Conservation (phyloP, 2,888 invertebrate genomes). For the Melieria omissa region DNA sequence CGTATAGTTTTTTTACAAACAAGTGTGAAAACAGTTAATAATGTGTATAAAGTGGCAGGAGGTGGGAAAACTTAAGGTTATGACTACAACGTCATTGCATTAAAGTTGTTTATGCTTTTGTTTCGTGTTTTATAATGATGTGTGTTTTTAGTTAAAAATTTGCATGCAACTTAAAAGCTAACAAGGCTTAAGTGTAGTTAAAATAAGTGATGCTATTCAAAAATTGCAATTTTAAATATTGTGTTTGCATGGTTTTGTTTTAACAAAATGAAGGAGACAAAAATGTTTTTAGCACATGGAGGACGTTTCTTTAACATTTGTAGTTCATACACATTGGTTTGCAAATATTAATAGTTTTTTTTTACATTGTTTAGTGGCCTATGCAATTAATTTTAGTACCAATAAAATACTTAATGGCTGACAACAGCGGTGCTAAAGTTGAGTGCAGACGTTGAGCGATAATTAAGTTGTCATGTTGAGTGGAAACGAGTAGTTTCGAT, state of each 20-base stretch:
- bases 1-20: neutral
- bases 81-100: slow-evolving; percentile 63
- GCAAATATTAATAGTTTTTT: slow-evolving; percentile 1
- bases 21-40: no score
- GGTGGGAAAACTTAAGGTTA: slow-evolving; percentile 47
- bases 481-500: no score
- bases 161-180: slow-evolving; percentile 29
- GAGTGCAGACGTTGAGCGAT: no score
- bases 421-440: no score
- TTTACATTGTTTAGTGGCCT: no score
- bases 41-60: neutral
- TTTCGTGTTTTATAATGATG: slow-evolving; percentile 2
- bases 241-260: slow-evolving; percentile 3
- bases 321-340: neutral
- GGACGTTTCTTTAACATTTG: slow-evolving; percentile 49
- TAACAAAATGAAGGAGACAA: slow-evolving; percentile 28
- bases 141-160: slow-evolving; percentile 12
- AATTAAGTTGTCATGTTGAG: no score
- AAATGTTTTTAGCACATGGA: slow-evolving; percentile 60
- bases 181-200: neutral
- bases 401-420: no score
- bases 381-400: no score
- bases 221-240: neutral
- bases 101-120: slow-evolving; percentile 19
- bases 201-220: neutral